Base-by-base conservation (phyloP, 1,140 invertebrate genomes). In the Drosophila eugracilis region DNA sequence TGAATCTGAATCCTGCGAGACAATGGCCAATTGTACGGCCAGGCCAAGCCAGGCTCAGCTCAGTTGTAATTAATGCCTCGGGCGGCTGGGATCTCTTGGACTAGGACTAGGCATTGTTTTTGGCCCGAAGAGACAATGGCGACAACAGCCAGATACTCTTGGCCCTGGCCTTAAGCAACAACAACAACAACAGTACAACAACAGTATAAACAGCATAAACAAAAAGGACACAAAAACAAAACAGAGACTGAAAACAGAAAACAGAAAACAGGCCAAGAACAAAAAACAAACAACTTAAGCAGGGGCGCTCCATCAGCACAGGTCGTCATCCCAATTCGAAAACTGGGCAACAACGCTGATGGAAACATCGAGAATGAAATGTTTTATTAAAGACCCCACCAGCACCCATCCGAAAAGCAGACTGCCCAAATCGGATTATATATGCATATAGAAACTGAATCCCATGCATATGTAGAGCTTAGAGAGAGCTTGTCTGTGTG, bases 31-130 rank as follows among this genome's bases (percentile, higher is more conserved):
- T 74, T 74, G 72, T 55, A 65, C 15, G 41, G 32, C 28, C 30
- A 5, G 21, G 41, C 6, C 42, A 24, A n/a, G n/a, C n/a, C n/a
- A n/a, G n/a, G n/a, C n/a, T n/a, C n/a, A 14, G 37, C 30, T 49
- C 24, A 49, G 83, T 67, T 81, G 83, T 86, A 86, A 86, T 86
- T 86, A 86, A 75, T 75, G 78, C 81, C 77, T 49, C 32, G 52
- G 74, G 78, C 58, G 22, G 32, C 50, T 41, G 34, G 41, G 7
- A 19, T 34, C 32, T 67, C 41, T 41, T 45, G 26, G 36, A 52
- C 41, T n/a, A 42, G n/a, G n/a, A n/a, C 15, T 49, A 58, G 53
- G 39, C 66, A 75, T 83, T 80, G 78, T 81, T 80, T 78, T 80
- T 78, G 53, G 55, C 34, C 55, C 37, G 5, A n/a, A 12, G 42